Base-by-base conservation (phyloP, 2,888 invertebrate genomes). In the Nymphalis urticae region DNA sequence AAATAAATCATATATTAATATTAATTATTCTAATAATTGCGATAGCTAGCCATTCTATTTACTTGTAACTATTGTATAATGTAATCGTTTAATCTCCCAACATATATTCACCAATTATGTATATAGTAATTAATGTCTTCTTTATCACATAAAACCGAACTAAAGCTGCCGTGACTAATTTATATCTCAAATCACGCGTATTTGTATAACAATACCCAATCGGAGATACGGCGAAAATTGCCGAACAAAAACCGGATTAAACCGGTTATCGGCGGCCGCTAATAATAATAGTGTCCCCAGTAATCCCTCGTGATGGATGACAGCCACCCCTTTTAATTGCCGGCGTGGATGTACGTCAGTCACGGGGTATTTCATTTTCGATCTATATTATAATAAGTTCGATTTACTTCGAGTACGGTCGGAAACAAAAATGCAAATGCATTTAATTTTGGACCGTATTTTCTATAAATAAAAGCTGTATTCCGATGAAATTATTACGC, bases 371-470 rank as follows among this genome's bases (percentile, higher is more conserved):
- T 56, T 56, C 56, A 82, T 84, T 89, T 89, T 86, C 91, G 84
- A 91, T 92, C 89, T 91, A 89, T 90, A 92, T 91, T 91, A 91
- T 90, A 91, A 91, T 92, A 86, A 88, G 90, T 86, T 89, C 81
- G 80, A 83, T 67, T 71, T 62, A 59, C 68, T 68, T 63, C 42
- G 53, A 27, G 24, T 51, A 63, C 58, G 16, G n/a, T 19, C 10
- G 36, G 61, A 53, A 8, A 36, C 36, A 27, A 16, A 47, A 58
- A 47, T 42, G 32, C 53, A 53, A 47, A 16, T 53, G 62, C 64
- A 64, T 32, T 27, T 24, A 50, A 50, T 50, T 62, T 50, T 48
- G 47, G 19, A 19, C 47, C 58, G 17, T 53, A 69, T 27, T 1
- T 2, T 42, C 17, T 27, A 21, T 2, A 0, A 9, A 47, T 17